Evolutionary conservation across 2,888 invertebrate genomes (phyloP), one percentile per base, ranked within the genome.

Genomic region (Lycia hirtaria): DNA sequence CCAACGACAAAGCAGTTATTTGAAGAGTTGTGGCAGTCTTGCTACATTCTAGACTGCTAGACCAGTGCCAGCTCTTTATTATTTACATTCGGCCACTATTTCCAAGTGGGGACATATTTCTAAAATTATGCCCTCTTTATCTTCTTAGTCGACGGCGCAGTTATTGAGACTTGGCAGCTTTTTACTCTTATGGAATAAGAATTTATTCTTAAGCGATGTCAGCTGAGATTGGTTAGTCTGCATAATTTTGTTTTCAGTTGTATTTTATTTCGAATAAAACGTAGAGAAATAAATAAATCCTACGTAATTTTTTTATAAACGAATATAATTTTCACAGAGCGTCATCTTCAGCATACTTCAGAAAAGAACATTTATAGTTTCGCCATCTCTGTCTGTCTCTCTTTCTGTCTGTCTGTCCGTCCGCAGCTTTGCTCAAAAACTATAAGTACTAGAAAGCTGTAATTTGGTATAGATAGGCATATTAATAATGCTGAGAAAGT

Each of bases 41-140:
- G 74, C 71, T 75, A 75, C 67, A 75, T 77, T 71, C 79, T 75
- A 72, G 74, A 65, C 70, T 63, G 65, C 53, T 71, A 76, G 75
- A 72, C 76, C 52, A 50, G 51, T 48, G 69, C 69, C 67, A 69
- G 54, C 61, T 55, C 57, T 56, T 67, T 64, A 65, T 69, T 69
- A 69, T 69, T 67, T 66, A 69, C 63, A 60, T 43, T 30, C 53
- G 55, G 48, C 49, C 54, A 63, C 57, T 62, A 63, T 65, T 67
- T 69, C 62, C 59, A 60, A 67, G 64, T 62, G 62, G 56, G 58
- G 51, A 59, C 60, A 58, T 62, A 60, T 53, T 47, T 28, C 54
- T 45, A 38, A 56, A 66, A 55, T 58, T 63, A 64, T 59, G 32
- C n/a, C 20, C 54, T 20, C 44, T 62, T 43, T 58, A 64, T 64